Evolutionary conservation across 2,797 vertebrate species (phyloP), one percentile per base, ranked within the genome.

Genomic region (Eptatretus atami): DNA sequence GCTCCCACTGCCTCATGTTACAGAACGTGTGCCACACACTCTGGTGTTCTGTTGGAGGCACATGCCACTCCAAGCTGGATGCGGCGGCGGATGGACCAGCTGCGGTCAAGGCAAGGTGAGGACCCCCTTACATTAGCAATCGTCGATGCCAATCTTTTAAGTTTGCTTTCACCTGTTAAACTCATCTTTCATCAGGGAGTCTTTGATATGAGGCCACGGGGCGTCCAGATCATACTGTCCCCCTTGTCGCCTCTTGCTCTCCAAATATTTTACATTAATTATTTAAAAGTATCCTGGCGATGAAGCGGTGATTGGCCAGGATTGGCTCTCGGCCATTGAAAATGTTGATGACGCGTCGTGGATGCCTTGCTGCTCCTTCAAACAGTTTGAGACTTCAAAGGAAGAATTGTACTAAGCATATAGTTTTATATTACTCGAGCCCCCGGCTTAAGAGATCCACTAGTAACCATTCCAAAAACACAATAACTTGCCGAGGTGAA

Each of bases 21-120:
- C 24, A 96, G 90, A 81, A 82, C 0, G 76, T 95, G 15, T 98
- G 90, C 71, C 77, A 78, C 72, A 92, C 86, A 0, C 74, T 96
- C 67, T 98, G 92, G 92, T 95, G 88, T 75, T 84, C 83, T 0
- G 80, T 94, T 70, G 84, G 81, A 63, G 76, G 73, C 11, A 92
- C 86, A 1, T 98, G 90, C 68, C 92, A 92, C 71, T 96, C 90
- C 66, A 96, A 90, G 75, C 78, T 96, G 72, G 86, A 96, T 0
- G 84, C 86, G 0, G 85, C 86, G 0, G 92, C 83, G 13, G 92
- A 98, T 0, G 90, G 54, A 98, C 88, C 0, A 74, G 71, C 0
- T 96, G 86, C 1, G 86, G 82, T 0, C 76, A 83, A 12, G 73
- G 69, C 68, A 90, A 90, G 82, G 88, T 92, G 70, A 55, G n/a